Conservation (phyloP, 92 coral and sea anemone species). For the Epizoanthus stellaris region DNA sequence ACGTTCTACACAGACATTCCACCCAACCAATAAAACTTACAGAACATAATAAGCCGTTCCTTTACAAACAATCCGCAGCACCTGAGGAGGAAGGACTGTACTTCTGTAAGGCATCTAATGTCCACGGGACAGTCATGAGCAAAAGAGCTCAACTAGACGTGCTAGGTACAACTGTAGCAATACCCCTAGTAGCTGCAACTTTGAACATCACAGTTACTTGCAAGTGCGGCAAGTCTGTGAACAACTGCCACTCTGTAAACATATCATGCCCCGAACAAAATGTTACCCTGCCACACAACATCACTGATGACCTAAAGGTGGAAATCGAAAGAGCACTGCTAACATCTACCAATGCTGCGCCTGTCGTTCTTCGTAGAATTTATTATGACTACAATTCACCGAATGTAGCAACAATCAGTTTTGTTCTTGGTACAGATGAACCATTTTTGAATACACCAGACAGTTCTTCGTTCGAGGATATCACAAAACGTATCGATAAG, state of each 20-base stretch:
- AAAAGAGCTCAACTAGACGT: constrained; percentile 52
- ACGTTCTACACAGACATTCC: constrained; percentile 22
- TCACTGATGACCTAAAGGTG: background rate
- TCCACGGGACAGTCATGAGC: constrained; percentile 41
- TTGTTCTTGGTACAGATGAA: constrained; percentile 15
- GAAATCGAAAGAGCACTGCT: background rate
- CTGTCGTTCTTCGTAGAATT: background rate
- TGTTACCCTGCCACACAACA: background rate
- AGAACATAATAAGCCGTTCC: constrained; percentile 14
- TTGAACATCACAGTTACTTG: constrained; percentile 1
- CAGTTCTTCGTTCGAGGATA: background rate
- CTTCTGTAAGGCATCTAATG: constrained; percentile 50
- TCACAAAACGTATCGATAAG: constrained; percentile 3
- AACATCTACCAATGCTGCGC: background rate
- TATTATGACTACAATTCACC: background rate
- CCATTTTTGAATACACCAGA: background rate
- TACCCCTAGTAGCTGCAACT: constrained; percentile 35
- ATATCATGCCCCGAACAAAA: constrained; percentile 3
- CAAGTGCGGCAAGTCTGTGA: background rate
- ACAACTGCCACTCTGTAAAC: background rate
- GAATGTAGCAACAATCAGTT: background rate
- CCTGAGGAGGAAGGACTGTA: constrained; percentile 45
- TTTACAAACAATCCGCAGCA: background rate
- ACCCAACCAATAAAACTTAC: background rate
- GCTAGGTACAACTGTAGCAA: constrained; percentile 24